Percentiles rank a stretch among this genome's conserved stretches.
Conservation (phyloP, 2,113 vertebrate species). For the Dromaius novaehollandiae region DNA sequence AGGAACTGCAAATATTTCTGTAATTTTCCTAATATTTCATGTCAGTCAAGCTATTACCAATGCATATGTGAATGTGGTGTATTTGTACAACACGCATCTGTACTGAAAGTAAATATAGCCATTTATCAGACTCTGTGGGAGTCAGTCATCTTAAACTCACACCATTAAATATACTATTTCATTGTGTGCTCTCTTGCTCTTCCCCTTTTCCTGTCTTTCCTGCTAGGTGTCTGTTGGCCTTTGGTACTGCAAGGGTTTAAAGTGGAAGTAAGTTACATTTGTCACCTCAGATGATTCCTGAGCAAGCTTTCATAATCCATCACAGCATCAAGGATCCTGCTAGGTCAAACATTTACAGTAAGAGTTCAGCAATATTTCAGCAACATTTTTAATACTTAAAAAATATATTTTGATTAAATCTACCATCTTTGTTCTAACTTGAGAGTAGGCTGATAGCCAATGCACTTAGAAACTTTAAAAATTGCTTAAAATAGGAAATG, state of each 20-base stretch:
- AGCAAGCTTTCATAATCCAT: not conserved
- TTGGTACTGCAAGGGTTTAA: not conserved
- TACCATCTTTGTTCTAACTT: not conserved
- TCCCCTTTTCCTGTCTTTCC: not conserved
- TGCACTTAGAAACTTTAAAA: not conserved
- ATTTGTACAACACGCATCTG: not conserved
- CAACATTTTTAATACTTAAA: not conserved
- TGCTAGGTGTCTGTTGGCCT: not conserved
- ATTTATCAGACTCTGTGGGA: not conserved
- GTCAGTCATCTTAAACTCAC: not conserved
- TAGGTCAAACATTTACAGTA: not conserved
- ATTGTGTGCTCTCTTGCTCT: not conserved
- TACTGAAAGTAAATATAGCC: not conserved
- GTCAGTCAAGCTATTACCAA: not conserved
- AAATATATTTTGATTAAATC: not conserved
- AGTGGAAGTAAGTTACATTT: not conserved
- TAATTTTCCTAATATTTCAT: not conserved
- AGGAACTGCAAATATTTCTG: not conserved
- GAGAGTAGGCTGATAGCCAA: not conserved
- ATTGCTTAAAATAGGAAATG: not conserved
- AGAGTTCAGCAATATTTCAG: not conserved
- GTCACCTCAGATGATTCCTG: not conserved
- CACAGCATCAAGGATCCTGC: not conserved
- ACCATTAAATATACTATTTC: not conserved
- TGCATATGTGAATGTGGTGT: not conserved